Conservation (phyloP, 1,140 invertebrate species). For the Pseudomyrmex cubaensis region DNA sequence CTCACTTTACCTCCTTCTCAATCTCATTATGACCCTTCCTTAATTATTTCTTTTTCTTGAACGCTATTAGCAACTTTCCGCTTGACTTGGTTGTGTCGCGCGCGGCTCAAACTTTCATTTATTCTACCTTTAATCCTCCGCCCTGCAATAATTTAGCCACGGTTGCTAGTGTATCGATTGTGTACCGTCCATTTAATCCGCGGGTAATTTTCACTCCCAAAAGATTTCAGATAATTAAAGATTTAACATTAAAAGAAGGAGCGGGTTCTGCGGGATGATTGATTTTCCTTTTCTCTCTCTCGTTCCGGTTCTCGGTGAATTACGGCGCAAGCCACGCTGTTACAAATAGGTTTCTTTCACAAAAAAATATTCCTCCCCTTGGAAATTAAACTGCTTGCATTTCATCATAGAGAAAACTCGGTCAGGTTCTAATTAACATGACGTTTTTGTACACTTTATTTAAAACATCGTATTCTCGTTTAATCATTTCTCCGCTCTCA, state of each 20-base stretch:
- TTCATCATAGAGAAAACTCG: conserved; percentile 52
- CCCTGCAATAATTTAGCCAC: conserved; percentile 64
- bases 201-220: conserved; percentile 60
- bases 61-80: conserved; percentile 75
- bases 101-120: conserved; percentile 66
- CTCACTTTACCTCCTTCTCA: conserved; percentile 49
- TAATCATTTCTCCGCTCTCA: conserved; percentile 9
- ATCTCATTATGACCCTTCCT: conserved; percentile 76
- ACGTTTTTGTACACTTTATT: conserved; percentile 51
- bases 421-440: conserved; percentile 58
- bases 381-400: conserved; percentile 57
- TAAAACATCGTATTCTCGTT: conserved; percentile 27
- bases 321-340: conserved; percentile 52
- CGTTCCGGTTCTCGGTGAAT: conserved; percentile 32
- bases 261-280: conserved; percentile 27
- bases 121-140: conserved; percentile 67
- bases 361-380: conserved; percentile 55
- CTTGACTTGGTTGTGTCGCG: conserved; percentile 59
- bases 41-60: conserved; percentile 77
- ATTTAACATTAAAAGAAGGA: conserved; percentile 58
- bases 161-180: conserved; percentile 39
- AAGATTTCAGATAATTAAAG: conserved; percentile 64
- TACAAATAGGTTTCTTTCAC: conserved; percentile 59
- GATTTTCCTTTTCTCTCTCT: conserved; percentile 40
- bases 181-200: conserved; percentile 27